phyloP scores from a whole-genome alignment of 2,888 invertebrate species.

The Embidobia sp. region DNA sequence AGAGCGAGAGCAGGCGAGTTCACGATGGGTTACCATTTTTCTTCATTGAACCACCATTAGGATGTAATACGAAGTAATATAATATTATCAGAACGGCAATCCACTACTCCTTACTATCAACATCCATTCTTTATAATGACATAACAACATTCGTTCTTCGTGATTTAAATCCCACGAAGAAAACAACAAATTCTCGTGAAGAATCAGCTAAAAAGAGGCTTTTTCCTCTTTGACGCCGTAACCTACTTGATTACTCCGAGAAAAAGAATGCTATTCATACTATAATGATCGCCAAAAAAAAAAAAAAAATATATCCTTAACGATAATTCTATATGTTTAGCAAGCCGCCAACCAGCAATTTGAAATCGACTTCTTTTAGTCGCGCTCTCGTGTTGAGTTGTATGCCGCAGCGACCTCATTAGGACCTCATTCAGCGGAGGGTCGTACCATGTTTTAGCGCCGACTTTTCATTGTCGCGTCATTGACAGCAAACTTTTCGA shows the following conservation, averaged over 20 bases:
- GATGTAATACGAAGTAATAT: too few species aligned
- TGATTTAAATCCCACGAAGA: background rate
- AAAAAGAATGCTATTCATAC: conserved; percentile 3
- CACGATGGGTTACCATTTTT: too few species aligned
- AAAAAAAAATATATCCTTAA: conserved; percentile 19
- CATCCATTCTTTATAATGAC: too few species aligned
- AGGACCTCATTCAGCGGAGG: conserved; percentile 58
- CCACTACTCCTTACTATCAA: too few species aligned
- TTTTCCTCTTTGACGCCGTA: background rate
- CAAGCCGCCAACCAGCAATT: conserved; percentile 9
- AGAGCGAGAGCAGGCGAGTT: too few species aligned
- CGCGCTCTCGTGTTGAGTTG: conserved; percentile 18
- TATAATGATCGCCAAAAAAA: conserved; percentile 11
- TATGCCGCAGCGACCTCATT: conserved; percentile 46
- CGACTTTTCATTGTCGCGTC: conserved; percentile 54
- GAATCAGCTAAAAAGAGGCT: background rate
- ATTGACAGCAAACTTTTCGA: conserved; percentile 47
- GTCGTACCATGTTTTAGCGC: conserved; percentile 46
- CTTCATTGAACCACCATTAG: too few species aligned
- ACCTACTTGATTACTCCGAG: background rate
- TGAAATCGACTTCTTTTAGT: conserved; percentile 15
- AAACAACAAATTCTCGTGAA: too few species aligned
- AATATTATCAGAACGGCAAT: too few species aligned
- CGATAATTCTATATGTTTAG: conserved; percentile 46
- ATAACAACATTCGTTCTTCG: too few species aligned